These are phyloP conservation scores for Odontocolon sp. DNA, from an alignment of 2,888 invertebrate genomes.

Conservation along the genomic window DNA sequence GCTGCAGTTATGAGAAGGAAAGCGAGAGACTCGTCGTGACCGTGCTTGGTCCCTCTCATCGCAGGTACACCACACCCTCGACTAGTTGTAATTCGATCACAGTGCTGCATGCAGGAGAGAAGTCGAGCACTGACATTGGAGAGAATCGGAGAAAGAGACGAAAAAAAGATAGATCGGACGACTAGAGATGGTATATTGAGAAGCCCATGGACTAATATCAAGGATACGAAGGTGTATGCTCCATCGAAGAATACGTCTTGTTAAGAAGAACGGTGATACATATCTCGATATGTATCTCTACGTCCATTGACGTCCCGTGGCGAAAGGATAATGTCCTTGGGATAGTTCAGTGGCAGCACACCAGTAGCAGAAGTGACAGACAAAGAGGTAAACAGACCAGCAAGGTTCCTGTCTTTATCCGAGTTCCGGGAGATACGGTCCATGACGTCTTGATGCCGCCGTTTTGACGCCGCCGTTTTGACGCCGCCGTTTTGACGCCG, in stretches of 20 bases:
- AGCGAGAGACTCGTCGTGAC: too few relatives aligned
- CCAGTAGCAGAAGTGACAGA: not conserved
- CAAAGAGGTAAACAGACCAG: slow-evolving; percentile 1
- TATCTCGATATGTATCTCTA: slow-evolving; percentile 38
- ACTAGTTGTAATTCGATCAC: too few relatives aligned
- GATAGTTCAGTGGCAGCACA: slow-evolving; percentile 8
- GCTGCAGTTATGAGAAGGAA: too few relatives aligned
- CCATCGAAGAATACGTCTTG: slow-evolving; percentile 56
- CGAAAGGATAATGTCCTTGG: slow-evolving; percentile 38
- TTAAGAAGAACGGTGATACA: slow-evolving; percentile 49
- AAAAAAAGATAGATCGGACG: slow-evolving; percentile 20
- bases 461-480: too few relatives aligned
- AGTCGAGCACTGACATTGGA: slow-evolving; percentile 1
- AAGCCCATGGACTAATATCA: not conserved
- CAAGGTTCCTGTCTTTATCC: slow-evolving; percentile 5
- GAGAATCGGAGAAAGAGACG: slow-evolving; percentile 4
- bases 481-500: too few relatives aligned
- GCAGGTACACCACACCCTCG: not conserved
- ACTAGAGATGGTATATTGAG: not conserved
- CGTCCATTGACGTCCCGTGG: slow-evolving; percentile 52
- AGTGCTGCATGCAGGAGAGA: too few relatives aligned
- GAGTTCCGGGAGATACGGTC: slow-evolving; percentile 1
- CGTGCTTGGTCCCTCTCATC: not conserved
- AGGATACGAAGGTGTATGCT: slow-evolving; percentile 16
- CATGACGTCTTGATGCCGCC: too few relatives aligned